Percentiles rank a stretch among this genome's conserved stretches.
phyloP scores from a whole-genome alignment of 2,888 invertebrate species.

The Incurvaria masculella region DNA sequence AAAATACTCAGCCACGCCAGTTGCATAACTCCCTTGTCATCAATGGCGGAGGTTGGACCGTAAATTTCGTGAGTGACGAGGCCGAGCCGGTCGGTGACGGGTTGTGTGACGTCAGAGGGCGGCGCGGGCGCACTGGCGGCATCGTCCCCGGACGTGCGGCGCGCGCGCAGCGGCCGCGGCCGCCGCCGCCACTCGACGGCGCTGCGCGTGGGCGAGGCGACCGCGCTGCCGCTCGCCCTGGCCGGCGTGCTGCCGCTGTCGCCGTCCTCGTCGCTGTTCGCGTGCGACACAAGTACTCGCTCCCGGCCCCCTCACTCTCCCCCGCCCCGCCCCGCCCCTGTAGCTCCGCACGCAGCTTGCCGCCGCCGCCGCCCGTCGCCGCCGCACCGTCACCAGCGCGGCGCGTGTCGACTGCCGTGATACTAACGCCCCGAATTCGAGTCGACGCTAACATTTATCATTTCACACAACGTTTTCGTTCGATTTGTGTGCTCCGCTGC shows the following conservation, averaged over 20 bases:
- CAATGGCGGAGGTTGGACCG: no score
- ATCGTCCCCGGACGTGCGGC: conserved; percentile 10
- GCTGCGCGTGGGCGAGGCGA: conserved; percentile 27
- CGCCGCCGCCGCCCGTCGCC: neutral
- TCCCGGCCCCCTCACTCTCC: neutral
- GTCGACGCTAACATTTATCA: no score
- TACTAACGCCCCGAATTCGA: neutral
- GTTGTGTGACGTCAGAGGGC: neutral
- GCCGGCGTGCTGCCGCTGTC: conserved; percentile 32
- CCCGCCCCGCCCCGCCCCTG: neutral
- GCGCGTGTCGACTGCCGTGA: conserved; percentile 2
- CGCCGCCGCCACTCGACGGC: conserved; percentile 13
- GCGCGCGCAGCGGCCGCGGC: conserved; percentile 8
- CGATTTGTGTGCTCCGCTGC: no score
- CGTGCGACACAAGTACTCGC: conserved; percentile 14
- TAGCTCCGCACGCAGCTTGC: neutral
- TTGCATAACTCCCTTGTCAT: no score
- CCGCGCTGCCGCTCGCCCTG: conserved; percentile 41
- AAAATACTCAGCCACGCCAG: no score
- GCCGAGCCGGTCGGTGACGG: neutral
- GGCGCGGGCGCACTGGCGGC: neutral
- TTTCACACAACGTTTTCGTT: no score
- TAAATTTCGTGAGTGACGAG: no score
- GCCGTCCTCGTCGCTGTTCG: conserved; percentile 15
- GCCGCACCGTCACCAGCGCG: neutral